A percentile compares a stretch with the other conserved stretches of the same genome.
Evolutionary conservation across 2,113 vertebrate species (phyloP).

Genomic region (Oxygymnocypris stewartii): DNA sequence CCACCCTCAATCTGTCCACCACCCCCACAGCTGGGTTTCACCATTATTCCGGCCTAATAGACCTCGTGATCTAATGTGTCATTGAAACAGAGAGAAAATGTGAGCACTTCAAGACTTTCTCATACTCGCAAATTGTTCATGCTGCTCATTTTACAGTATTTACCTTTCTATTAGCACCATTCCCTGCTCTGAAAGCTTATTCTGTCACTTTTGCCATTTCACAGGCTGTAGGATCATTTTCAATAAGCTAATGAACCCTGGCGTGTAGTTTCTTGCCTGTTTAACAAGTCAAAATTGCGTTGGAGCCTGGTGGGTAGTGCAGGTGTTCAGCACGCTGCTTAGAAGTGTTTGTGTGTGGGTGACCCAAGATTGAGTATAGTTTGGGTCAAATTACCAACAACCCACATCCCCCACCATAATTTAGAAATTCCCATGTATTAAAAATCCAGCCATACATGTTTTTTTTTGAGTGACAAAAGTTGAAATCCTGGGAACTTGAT

Average conservation of each 20-base stretch:
- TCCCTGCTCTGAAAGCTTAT: neutral
- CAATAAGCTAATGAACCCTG: slow-evolving; percentile 33
- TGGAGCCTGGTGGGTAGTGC: neutral
- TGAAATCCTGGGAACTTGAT: too few species aligned
- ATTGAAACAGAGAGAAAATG: slow-evolving; percentile 29
- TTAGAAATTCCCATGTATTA: slow-evolving; percentile 25
- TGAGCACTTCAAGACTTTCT: neutral
- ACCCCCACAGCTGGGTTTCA: slow-evolving; percentile 40
- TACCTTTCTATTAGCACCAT: slow-evolving; percentile 9
- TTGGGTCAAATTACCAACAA: slow-evolving; percentile 25
- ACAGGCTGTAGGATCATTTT: neutral
- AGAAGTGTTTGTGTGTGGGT: neutral
- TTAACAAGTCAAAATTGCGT: slow-evolving; percentile 17
- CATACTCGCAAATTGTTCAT: neutral
- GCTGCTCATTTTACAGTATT: slow-evolving; percentile 1
- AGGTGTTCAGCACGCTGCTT: neutral
- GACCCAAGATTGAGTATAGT: neutral
- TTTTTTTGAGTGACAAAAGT: neutral
- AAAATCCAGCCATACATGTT: neutral
- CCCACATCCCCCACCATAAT: neutral
- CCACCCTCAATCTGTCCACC: slow-evolving; percentile 36
- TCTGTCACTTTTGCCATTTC: slow-evolving; percentile 1
- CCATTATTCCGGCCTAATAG: slow-evolving; percentile 37
- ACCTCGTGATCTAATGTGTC: slow-evolving; percentile 9
- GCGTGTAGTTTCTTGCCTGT: slow-evolving; percentile 3